Evolutionary conservation across 2,888 invertebrate genomes (phyloP), one percentile per base, ranked within the genome.

Genomic region (Pollenia amentaria): DNA sequence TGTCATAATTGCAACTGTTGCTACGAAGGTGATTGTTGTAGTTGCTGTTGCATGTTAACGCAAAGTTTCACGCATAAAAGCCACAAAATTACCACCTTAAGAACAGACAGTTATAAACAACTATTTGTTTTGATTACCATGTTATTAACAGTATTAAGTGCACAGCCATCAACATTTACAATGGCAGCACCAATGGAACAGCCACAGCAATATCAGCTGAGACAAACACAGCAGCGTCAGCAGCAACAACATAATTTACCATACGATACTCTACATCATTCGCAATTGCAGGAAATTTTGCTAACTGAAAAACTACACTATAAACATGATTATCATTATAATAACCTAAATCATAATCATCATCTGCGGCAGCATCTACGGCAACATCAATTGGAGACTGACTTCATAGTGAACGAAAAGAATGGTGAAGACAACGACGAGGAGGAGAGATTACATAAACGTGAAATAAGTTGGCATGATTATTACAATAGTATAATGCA

Each of bases 101-200:
- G 67, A 73, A 84, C 80, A 80, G 80, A 77, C 87, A 81, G 84
- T 84, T 82, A 79, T 76, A 82, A 82, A 84, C 76, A 84, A 84
- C 78, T 84, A 81, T 84, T 84, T 82, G 84, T 38, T 62, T 70
- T 89, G 44, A 64, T 90, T 64, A 73, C 82, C 62, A 21, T 89
- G 21, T 53, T 90, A 81, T 89, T 91, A 90, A 87, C 87, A 87
- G 84, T 84, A 87, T 87, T 88, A 87, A 87, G 77, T 67, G 75
- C 81, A 85, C 83, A 78, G 69, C 70, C 81, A 86, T 85, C 82
- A 85, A 81, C 73, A 85, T 83, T 85, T 85, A 67, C 84, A 67
- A 84, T 82, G 87, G 84, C 87, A 80, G 80, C 80, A 73, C 80
- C 84, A 48, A 48, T 78, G 67, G n/a, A 81, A 40, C 67, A 76